A percentile compares a stretch with the other conserved stretches of the same genome.
Evolutionary conservation across 2,888 invertebrate genomes (phyloP).

Genomic region (Phrixothrix hirtus): DNA sequence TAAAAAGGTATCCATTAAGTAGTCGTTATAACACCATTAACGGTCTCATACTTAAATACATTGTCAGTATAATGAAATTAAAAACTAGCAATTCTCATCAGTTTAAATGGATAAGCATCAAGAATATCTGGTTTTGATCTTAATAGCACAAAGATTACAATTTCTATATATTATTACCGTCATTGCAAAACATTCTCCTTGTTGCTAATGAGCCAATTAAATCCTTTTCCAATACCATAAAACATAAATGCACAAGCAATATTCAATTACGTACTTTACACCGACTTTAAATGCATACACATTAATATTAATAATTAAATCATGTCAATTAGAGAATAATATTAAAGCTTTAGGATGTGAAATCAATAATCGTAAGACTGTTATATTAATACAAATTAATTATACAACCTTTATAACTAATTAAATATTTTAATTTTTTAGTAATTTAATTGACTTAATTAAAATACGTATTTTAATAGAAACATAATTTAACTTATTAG

Average conservation of each 20-base stretch:
- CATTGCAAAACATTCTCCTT: constrained; percentile 30
- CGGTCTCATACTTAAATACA: constrained; percentile 5
- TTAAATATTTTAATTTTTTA: no score
- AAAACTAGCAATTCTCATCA: constrained; percentile 21
- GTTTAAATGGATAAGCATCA: constrained; percentile 15
- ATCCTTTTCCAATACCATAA: constrained; percentile 24
- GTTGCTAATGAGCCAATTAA: constrained; percentile 35
- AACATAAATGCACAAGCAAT: constrained; percentile 25
- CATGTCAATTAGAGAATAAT: constrained; percentile 4
- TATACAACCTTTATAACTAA: no score
- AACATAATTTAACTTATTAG: no score
- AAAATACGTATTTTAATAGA: no score
- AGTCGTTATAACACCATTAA: not conserved
- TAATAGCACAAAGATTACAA: constrained; percentile 18
- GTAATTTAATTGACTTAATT: no score
- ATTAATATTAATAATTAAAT: constrained; percentile 29
- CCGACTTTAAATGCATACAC: constrained; percentile 24
- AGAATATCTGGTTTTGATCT: constrained; percentile 29
- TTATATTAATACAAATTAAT: no score
- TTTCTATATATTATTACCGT: constrained; percentile 25
- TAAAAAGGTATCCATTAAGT: no score
- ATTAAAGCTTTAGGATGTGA: not conserved
- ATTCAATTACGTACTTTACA: constrained; percentile 31
- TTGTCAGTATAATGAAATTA: constrained; percentile 20
- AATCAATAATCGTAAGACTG: not conserved